Conservation (phyloP, 2,113 vertebrate genomes). For the Fukomys damarensis region DNA sequence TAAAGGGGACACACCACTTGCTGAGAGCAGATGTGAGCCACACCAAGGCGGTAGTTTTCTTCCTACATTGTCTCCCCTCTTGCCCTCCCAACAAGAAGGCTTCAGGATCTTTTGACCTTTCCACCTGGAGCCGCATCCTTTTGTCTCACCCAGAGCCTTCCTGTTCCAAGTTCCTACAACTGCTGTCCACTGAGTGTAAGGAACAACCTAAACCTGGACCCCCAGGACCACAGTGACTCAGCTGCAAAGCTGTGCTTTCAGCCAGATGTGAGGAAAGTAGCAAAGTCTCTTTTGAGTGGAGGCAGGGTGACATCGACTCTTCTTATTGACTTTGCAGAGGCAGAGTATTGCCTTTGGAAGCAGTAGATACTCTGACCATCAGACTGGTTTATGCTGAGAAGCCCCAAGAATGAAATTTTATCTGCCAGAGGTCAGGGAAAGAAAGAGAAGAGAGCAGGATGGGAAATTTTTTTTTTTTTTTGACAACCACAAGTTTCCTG, state of each 20-base stretch:
- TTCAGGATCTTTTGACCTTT: neutral
- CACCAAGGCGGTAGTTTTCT: neutral
- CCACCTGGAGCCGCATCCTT: neutral
- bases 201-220: neutral
- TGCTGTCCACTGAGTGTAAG: neutral
- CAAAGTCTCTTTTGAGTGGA: neutral
- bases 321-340: conserved; percentile 56
- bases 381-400: conserved; percentile 75
- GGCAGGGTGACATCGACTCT: conserved; percentile 32
- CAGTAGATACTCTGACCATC: conserved; percentile 69
- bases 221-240: neutral
- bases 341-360: conserved; percentile 65
- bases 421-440: conserved; percentile 42
- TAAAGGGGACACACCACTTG: neutral
- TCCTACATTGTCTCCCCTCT: accelerated
- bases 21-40: neutral
- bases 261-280: neutral
- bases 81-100: neutral
- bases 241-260: neutral
- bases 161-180: neutral
- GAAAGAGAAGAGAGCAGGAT: neutral
- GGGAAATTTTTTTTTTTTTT: conserved; percentile 67
- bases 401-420: conserved; percentile 80
- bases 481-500: conserved; percentile 80
- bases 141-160: neutral